Conservation (phyloP, 2,888 invertebrate genomes). For the Hetaerina titia region DNA sequence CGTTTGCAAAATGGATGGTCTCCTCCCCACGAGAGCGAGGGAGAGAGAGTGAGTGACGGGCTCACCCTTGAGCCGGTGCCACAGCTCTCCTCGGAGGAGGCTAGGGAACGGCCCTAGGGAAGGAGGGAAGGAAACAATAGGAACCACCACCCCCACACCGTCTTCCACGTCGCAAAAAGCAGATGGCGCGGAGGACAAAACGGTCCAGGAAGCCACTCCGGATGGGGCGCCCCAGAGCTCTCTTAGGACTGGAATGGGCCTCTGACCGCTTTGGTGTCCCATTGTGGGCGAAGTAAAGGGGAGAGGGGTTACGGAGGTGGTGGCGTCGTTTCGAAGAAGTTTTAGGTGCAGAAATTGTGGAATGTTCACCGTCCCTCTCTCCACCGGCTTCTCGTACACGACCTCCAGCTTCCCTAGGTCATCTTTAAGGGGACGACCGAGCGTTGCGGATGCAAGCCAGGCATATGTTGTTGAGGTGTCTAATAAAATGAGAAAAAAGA, state of each 20-base stretch:
- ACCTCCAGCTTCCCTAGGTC: neutral
- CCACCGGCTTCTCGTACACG: neutral
- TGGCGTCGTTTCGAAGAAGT: neutral
- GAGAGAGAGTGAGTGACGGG: neutral
- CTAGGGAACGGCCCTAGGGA: neutral
- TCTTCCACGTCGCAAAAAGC: neutral
- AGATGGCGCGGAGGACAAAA: neutral
- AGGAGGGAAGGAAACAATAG: neutral
- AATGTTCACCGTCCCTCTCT: neutral
- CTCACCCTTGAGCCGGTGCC: neutral
- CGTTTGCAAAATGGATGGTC: neutral
- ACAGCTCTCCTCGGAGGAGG: neutral
- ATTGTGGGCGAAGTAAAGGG: neutral
- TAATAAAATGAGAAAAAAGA: neutral
- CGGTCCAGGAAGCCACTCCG: neutral
- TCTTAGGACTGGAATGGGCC: neutral
- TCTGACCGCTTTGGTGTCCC: neutral
- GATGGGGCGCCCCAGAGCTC: neutral
- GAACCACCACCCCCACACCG: neutral
- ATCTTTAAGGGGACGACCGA: neutral
- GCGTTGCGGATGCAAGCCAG: neutral
- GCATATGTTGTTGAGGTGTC: slow-evolving; percentile 9
- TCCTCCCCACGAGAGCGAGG: neutral
- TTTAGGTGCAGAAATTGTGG: neutral
- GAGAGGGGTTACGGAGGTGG: neutral